phyloP scores from a whole-genome alignment of 2,113 vertebrate species.

The Smithornis capensis region DNA sequence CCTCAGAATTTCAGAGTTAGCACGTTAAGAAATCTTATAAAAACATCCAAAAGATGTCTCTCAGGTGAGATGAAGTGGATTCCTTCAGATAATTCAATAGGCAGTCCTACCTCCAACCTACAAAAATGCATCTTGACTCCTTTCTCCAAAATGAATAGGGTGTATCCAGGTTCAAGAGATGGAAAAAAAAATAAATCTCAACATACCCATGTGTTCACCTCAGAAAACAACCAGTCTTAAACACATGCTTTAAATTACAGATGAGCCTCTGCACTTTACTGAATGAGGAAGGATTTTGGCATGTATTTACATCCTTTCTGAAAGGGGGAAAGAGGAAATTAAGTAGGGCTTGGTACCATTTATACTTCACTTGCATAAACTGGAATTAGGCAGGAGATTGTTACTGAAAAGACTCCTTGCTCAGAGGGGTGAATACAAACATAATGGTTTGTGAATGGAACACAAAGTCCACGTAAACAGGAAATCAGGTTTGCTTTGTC shows the following conservation, averaged over 20 bases:
- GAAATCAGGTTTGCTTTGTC: not conserved
- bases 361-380: not conserved
- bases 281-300: not conserved
- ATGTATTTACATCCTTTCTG: not conserved
- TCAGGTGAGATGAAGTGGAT: not conserved
- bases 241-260: not conserved
- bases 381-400: not conserved
- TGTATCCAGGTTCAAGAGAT: fast-evolving
- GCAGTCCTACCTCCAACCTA: not conserved
- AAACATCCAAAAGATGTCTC: not conserved
- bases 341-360: not conserved
- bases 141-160: not conserved
- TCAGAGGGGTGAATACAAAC: not conserved
- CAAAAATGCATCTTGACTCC: not conserved
- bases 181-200: not conserved
- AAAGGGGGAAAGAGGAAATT: not conserved
- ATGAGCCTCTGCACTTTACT: not conserved
- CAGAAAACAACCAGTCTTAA: not conserved
- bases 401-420: not conserved
- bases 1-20: not conserved
- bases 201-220: not conserved
- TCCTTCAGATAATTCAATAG: not conserved
- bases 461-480: fast-evolving
- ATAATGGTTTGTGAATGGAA: fast-evolving
- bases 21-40: not conserved